Evolutionary conservation across 2,888 invertebrate genomes (phyloP).

Genomic region (Ochropleura plecta): DNA sequence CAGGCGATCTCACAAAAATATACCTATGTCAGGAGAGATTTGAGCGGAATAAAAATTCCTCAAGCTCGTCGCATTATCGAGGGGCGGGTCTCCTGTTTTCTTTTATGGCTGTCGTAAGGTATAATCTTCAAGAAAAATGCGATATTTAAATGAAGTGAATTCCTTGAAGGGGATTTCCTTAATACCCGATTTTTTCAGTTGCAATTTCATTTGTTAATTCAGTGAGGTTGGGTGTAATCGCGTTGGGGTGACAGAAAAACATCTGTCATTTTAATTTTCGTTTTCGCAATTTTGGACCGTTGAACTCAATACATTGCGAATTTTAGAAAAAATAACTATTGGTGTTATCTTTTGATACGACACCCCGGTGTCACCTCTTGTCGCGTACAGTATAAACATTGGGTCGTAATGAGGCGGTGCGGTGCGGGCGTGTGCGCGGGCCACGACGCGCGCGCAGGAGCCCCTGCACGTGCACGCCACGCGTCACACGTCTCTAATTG

Average conservation of each 20-base stretch:
- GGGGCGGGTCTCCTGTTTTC: conserved; percentile 89
- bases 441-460: conserved; percentile 61
- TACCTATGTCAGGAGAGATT: conserved; percentile 90
- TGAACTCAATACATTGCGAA: conserved; percentile 14
- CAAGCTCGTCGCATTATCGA: conserved; percentile 89
- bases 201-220: conserved; percentile 86
- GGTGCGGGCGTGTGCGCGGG: conserved; percentile 75
- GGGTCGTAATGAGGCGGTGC: conserved; percentile 78
- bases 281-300: conserved; percentile 31
- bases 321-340: conserved; percentile 31
- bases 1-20: conserved; percentile 89
- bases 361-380: conserved; percentile 73
- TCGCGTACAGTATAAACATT: conserved; percentile 84
- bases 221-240: conserved; percentile 73
- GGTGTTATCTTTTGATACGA: conserved; percentile 75
- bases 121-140: conserved; percentile 91
- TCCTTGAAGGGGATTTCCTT: conserved; percentile 85
- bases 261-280: conserved; percentile 69
- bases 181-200: conserved; percentile 84
- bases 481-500: conserved; percentile 89
- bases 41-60: conserved; percentile 90
- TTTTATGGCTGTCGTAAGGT: conserved; percentile 91
- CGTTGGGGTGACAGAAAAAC: conserved; percentile 70
- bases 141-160: conserved; percentile 91
- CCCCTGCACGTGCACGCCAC: conserved; percentile 85